Evolutionary conservation across 2,113 vertebrate species (phyloP), one percentile per base, ranked within the genome.

Genomic region (Lutjanus erythropterus): DNA sequence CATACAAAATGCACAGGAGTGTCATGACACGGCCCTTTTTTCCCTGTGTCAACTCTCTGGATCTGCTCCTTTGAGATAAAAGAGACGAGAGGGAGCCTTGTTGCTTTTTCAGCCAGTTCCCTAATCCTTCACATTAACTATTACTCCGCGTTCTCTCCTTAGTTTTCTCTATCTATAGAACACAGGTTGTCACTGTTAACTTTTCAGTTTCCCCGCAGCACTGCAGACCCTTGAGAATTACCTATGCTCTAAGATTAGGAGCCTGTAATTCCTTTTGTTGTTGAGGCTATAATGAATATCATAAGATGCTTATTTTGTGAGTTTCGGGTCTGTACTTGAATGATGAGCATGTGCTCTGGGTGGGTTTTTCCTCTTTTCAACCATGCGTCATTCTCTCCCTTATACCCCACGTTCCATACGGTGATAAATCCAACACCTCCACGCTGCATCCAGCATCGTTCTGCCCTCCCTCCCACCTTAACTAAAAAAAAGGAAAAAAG

Each of bases 1-100:
- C 27, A 50, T 37, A 29, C 27, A 39, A 53, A n/a, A 55, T 78
- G 61, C 49, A 27, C 47, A 53, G 49, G 23, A 56, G 44, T 68
- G 78, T 81, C 69, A 84, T 80, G 80, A 88, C 61, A 52, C 29
- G 49, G 67, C 55, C 46, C 6, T 83, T 78, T 77, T 77, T 61
- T 16, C 21, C 25, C 52, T 15, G n/a, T 69, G 78, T 81, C 74
- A 81, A 66, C 73, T 68, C 59, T 72, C 62, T 53, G 71, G 19
- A 88, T 86, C 84, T 91, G 90, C 81, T 80, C 42, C 49, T 65
- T 37, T 56, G 75, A 86, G 91, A 92, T 92, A 91, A 92, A 90
- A 91, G 59, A 70, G 41, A 78, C 25, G 23, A 78, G 49, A 76
- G 72, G 74, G 83, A 80, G 87, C 56, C 2, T 73, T 72, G 71